Evolutionary conservation across 64 coral and sea anemone species (phyloP).

Genomic region (Acropora tenuis): DNA sequence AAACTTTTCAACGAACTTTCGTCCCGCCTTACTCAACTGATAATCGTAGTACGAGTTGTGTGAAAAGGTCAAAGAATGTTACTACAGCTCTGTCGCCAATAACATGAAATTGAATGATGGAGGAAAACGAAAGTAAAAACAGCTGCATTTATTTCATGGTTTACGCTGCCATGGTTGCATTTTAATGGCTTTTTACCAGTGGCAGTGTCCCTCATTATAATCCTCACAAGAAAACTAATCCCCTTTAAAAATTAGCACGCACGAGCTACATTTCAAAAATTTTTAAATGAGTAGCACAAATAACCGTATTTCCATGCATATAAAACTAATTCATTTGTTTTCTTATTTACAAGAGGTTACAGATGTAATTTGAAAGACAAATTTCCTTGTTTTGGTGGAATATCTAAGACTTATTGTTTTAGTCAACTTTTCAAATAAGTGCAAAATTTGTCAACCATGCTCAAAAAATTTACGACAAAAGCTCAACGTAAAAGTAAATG

Average conservation of each 20-base stretch:
- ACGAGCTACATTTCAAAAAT: not conserved
- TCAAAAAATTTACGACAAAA: too few relatives aligned
- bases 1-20: too few relatives aligned
- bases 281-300: not conserved
- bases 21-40: too few relatives aligned
- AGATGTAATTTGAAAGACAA: not conserved
- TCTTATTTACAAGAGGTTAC: not conserved
- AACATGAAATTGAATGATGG: not conserved
- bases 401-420: too few relatives aligned
- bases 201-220: not conserved
- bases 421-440: too few relatives aligned
- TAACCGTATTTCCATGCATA: not conserved
- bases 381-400: not conserved
- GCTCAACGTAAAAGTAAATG: too few relatives aligned
- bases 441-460: too few relatives aligned
- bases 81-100: too few relatives aligned
- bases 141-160: not conserved
- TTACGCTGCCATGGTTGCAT: not conserved
- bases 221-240: not conserved
- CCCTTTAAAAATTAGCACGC: slow-evolving; percentile 21
- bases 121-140: not conserved
- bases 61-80: too few relatives aligned
- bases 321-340: slow-evolving; percentile 41
- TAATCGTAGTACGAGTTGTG: too few relatives aligned
- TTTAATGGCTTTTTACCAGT: not conserved